Evolutionary conservation across 1,140 invertebrate species (phyloP).

Genomic region (Druon quercuslanigerum): DNA sequence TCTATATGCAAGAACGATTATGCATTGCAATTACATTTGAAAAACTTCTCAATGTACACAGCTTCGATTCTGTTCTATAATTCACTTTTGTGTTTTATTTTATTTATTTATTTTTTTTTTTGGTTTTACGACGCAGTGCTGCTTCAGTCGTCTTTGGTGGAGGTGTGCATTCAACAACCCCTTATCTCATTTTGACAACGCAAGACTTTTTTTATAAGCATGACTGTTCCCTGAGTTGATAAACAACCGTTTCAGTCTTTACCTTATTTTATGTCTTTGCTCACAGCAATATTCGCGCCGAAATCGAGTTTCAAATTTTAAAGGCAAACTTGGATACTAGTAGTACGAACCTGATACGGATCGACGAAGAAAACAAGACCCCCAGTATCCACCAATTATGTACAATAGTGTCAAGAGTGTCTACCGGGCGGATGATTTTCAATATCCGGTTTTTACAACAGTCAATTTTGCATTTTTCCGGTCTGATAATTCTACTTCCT

Average conservation of each 20-base stretch:
- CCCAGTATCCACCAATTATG: background rate
- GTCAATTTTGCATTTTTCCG: no score
- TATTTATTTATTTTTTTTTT: constrained; percentile 53
- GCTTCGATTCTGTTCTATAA: constrained; percentile 37
- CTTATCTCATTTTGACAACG: constrained; percentile 48
- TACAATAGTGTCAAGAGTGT: constrained; percentile 8
- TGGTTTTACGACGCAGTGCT: constrained; percentile 65
- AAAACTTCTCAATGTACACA: constrained; percentile 44
- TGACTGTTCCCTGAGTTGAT: constrained; percentile 69
- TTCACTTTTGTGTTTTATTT: constrained; percentile 38
- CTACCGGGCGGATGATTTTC: no score
- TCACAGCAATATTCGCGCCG: constrained; percentile 55
- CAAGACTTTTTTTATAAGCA: constrained; percentile 53
- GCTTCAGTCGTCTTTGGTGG: constrained; percentile 70
- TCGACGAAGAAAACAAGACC: constrained; percentile 10
- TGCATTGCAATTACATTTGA: constrained; percentile 43
- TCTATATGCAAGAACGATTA: constrained; percentile 41
- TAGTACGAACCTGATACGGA: background rate
- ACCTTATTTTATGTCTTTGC: constrained; percentile 36
- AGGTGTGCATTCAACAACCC: constrained; percentile 52
- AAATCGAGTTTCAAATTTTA: constrained; percentile 28
- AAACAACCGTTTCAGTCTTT: constrained; percentile 71
- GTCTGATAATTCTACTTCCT: no score
- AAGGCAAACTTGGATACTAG: constrained; percentile 45
- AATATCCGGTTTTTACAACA: no score